Evolutionary conservation across 2,113 vertebrate species (phyloP).

Genomic region (Ictalurus furcatus): DNA sequence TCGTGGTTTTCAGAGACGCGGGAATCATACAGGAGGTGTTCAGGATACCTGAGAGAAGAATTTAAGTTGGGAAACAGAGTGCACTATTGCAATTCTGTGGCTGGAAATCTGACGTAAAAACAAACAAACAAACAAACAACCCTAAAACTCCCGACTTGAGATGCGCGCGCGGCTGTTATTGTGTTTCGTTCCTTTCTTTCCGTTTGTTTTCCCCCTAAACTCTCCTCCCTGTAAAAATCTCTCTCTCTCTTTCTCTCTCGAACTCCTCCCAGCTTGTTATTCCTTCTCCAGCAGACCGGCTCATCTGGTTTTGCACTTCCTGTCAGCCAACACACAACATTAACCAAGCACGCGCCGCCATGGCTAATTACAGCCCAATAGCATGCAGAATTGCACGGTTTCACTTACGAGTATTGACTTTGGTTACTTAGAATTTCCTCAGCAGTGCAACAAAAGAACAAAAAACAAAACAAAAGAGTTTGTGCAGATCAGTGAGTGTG

Average conservation of each 20-base stretch:
- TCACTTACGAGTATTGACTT: neutral
- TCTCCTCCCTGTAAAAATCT: neutral
- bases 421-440: neutral
- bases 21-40: neutral
- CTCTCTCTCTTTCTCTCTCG: slow-evolving; percentile 10
- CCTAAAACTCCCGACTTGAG: neutral
- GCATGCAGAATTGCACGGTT: neutral
- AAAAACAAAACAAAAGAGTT: neutral
- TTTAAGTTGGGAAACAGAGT: neutral
- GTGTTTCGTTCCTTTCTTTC: slow-evolving; percentile 39
- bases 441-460: neutral
- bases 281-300: neutral
- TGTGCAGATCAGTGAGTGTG: neutral
- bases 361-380: neutral
- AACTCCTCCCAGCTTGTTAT: slow-evolving; percentile 7
- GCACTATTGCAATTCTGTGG: neutral
- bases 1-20: slow-evolving; percentile 53
- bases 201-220: slow-evolving; percentile 1
- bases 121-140: too few relatives aligned
- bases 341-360: neutral
- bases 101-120: neutral
- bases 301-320: slow-evolving; percentile 40
- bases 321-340: neutral
- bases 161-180: neutral
- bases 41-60: neutral